Evolutionary conservation across 2,888 invertebrate genomes (phyloP), one percentile per base, ranked within the genome.

Genomic region (Caradrina kadenii): DNA sequence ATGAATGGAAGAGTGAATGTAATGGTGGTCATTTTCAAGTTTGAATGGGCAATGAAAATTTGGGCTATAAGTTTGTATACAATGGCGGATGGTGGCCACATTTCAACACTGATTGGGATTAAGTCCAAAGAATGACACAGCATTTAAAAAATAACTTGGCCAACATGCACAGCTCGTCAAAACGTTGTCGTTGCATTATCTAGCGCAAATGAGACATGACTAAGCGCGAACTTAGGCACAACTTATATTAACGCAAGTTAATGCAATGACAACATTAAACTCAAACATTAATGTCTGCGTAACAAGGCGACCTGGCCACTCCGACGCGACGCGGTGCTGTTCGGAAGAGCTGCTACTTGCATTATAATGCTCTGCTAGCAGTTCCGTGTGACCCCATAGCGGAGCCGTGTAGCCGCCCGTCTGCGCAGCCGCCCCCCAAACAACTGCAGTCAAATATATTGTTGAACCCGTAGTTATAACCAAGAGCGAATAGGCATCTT

Each of bases 1-100:
- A 19, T 53, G 65, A 54, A 56, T 70, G 75, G 19, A 55, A 63
- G 56, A 53, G 52, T 56, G 72, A 70, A 15, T 61, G 69, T n/a
- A 56, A 4, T 52, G 53, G 50, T 65, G 56, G 42, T 61, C 0
- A 35, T 48, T 49, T 69, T 22, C 22, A 53, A 26, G 48, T n/a
- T 48, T 56, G 61, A 35, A n/a, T 66, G 65, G 26, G 6, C 10
- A 15, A 35, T 31, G 22, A 10, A 26, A 10, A 42, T 21, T 17
- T 52, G 42, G 19, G 35, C 11, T 56, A 26, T 50, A 31, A 13
- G 21, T 63, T 22, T 63, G 61, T 42, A 55, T 53, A n/a, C 22
- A 64, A 67, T 62, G 19, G n/a, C 0, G 11, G 0, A 59, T 55
- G 19, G 8, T 54, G 39, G 10, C 39, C 42, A 50, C 13, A 26